A percentile compares a stretch with the other conserved stretches of the same genome.
Evolutionary conservation across 2,113 vertebrate species (phyloP).

Genomic region (Heterotis niloticus): DNA sequence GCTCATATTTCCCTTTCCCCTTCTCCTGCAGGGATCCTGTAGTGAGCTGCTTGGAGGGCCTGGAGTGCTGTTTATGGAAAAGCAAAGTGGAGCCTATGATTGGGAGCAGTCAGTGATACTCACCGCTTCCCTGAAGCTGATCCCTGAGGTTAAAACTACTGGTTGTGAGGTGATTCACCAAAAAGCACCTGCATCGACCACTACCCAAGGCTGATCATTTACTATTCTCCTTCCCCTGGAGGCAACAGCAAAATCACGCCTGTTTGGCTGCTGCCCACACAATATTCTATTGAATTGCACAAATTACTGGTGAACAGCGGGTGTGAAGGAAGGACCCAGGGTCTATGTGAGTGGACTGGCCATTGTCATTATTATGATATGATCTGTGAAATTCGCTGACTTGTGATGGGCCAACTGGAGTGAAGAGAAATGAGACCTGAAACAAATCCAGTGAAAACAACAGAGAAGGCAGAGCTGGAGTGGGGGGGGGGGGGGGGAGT

Average conservation of each 20-base stretch:
- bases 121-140: background rate
- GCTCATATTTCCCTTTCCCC: background rate
- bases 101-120: background rate
- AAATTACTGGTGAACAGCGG: too few species aligned
- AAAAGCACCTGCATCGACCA: background rate
- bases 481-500: too few species aligned
- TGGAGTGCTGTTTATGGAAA: background rate
- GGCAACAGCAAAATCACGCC: too few species aligned
- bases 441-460: background rate
- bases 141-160: slow-evolving; percentile 21
- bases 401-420: background rate
- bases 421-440: background rate
- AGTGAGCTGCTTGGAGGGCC: background rate
- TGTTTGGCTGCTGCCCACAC: too few species aligned
- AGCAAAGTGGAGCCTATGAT: background rate
- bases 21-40: background rate
- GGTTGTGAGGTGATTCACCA: background rate
- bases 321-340: background rate
- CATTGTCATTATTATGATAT: background rate
- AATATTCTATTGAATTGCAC: too few species aligned
- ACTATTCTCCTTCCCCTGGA: too few species aligned
- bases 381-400: slow-evolving; percentile 15
- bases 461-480: background rate
- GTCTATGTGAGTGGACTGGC: background rate
- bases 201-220: too few species aligned